Percentiles rank a stretch among this genome's conserved stretches.
These are phyloP conservation scores for Glyptemys insculpta DNA, from an alignment of 2,797 vertebrate genomes.

Conservation along the genomic window DNA sequence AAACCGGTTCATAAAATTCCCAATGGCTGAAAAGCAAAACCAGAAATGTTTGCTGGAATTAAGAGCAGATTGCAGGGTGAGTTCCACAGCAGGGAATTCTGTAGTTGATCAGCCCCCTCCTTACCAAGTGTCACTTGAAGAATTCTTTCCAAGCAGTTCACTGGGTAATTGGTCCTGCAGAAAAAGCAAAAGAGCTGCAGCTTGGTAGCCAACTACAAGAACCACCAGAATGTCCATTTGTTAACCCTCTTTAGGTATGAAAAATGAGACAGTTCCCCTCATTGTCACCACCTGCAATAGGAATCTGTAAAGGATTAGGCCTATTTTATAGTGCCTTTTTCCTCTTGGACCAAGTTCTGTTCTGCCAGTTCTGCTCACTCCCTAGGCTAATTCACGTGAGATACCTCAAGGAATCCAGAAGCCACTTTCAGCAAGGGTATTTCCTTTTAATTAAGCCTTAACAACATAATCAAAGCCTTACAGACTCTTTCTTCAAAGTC, in stretches of 20 bases:
- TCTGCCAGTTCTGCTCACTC: background rate
- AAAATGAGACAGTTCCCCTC: background rate
- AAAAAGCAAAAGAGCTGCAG: background rate
- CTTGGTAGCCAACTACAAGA: background rate
- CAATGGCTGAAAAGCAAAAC: constrained; percentile 52
- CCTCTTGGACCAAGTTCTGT: background rate
- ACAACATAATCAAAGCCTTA: background rate
- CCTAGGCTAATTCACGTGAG: background rate
- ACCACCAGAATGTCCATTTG: background rate
- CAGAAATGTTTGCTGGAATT: constrained; percentile 49
- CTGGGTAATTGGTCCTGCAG: constrained; percentile 4
- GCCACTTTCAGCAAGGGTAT: background rate
- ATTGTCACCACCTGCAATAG: background rate
- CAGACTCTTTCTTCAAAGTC: background rate
- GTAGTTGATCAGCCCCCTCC: background rate
- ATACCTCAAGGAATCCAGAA: background rate
- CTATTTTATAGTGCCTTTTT: background rate
- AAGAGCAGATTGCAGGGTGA: constrained; percentile 18
- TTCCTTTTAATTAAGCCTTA: background rate
- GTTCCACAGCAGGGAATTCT: constrained; percentile 7
- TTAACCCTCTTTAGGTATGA: background rate
- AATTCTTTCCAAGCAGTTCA: background rate
- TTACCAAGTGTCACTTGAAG: constrained; percentile 12
- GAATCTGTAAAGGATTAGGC: background rate
- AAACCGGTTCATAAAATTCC: constrained; percentile 54